Evolutionary conservation across 1,140 invertebrate genomes (phyloP).

Genomic region (Brachionus koreanus): DNA sequence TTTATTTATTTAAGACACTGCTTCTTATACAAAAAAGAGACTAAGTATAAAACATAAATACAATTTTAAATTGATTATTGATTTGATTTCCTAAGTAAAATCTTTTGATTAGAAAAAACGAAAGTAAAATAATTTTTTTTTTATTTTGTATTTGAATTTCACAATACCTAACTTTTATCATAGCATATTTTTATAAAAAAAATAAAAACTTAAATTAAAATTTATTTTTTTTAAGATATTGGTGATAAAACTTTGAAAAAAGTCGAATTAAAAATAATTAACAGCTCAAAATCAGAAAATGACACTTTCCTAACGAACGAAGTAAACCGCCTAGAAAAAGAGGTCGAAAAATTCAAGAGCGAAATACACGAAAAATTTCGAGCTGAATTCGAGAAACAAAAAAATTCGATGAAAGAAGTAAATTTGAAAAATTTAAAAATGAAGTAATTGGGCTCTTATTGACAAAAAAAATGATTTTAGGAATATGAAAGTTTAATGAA

Average conservation of each 20-base stretch:
- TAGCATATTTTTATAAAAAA: too few species aligned
- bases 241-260: slow-evolving; percentile 5
- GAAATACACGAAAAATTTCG: not conserved
- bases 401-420: not conserved
- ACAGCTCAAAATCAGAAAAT: not conserved
- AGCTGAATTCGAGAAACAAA: not conserved
- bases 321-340: not conserved
- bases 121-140: too few species aligned
- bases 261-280: not conserved
- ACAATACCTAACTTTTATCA: too few species aligned
- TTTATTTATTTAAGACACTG: too few species aligned
- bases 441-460: not conserved
- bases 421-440: not conserved
- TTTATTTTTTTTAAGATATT: not conserved
- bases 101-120: too few species aligned
- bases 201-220: not conserved
- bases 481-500: slow-evolving; percentile 52
- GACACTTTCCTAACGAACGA: not conserved
- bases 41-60: too few species aligned
- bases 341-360: not conserved
- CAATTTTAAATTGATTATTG: too few species aligned
- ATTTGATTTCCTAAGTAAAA: too few species aligned
- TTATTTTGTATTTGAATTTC: too few species aligned
- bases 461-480: not conserved
- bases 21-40: too few species aligned